phyloP scores from a whole-genome alignment of 2,888 invertebrate species.

The Cephus pulcher region DNA sequence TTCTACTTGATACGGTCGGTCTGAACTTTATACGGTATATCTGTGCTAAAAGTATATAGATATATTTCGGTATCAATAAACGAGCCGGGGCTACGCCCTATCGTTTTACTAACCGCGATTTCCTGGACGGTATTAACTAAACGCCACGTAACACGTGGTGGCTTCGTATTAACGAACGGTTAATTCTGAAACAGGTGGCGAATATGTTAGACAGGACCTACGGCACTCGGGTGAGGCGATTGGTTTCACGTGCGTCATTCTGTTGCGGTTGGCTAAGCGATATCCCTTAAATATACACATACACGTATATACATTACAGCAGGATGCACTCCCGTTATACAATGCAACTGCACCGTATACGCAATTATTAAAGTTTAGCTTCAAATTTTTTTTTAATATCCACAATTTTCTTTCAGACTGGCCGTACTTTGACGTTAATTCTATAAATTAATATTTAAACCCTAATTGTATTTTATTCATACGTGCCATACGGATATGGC shows the following conservation, averaged over 20 bases:
- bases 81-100: neutral
- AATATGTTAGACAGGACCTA: conserved; percentile 1
- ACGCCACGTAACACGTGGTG: conserved; percentile 1
- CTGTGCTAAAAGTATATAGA: neutral
- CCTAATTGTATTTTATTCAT: too few relatives aligned
- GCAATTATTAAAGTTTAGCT: neutral
- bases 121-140: neutral
- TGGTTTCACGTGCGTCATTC: conserved; percentile 7
- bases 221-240: neutral
- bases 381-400: neutral
- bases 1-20: neutral
- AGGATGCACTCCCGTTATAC: neutral
- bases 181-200: conserved; percentile 5
- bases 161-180: neutral
- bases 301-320: neutral
- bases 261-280: conserved; percentile 2
- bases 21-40: neutral
- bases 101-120: conserved; percentile 1
- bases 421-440: neutral
- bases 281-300: neutral
- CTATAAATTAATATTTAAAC: neutral
- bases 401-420: neutral
- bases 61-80: neutral
- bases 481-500: too few relatives aligned
- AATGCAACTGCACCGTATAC: neutral